Conservation (phyloP, 2,888 invertebrate genomes). For the Apoderus coryli region DNA sequence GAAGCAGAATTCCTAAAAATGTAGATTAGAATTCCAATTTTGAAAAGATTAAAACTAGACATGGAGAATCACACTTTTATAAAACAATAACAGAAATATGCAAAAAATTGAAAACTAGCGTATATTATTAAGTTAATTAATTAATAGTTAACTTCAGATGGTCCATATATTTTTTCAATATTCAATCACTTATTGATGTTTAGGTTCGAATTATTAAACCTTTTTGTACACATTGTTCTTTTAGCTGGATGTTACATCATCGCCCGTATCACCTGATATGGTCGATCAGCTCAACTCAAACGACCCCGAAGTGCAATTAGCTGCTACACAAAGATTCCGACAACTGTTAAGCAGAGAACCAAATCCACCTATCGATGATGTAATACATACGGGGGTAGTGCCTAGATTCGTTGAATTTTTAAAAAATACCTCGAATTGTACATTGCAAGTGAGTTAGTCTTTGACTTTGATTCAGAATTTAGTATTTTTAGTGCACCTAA, state of each 20-base stretch:
- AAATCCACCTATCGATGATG: slow-evolving; percentile 95
- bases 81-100: no score
- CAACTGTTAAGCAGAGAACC: slow-evolving; percentile 89
- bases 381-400: slow-evolving; percentile 86
- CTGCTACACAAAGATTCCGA: slow-evolving; percentile 83
- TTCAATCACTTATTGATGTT: no score
- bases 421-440: slow-evolving; percentile 64
- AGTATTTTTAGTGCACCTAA: slow-evolving; percentile 5
- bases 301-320: slow-evolving; percentile 63
- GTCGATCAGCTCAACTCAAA: slow-evolving; percentile 67
- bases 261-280: slow-evolving; percentile 65
- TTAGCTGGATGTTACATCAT: slow-evolving; percentile 27
- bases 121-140: no score
- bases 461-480: not conserved
- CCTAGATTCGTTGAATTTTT: slow-evolving; percentile 89
- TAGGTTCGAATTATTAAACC: slow-evolving; percentile 1
- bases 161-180: no score
- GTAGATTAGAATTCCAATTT: no score
- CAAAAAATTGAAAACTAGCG: no score
- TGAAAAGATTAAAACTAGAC: no score
- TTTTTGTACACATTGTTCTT: slow-evolving; percentile 7
- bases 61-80: no score
- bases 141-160: no score
- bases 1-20: no score
- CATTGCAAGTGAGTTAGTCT: slow-evolving; percentile 54